Evolutionary conservation across 1,140 invertebrate genomes (phyloP).

Genomic region (Drosophila persimilis): DNA sequence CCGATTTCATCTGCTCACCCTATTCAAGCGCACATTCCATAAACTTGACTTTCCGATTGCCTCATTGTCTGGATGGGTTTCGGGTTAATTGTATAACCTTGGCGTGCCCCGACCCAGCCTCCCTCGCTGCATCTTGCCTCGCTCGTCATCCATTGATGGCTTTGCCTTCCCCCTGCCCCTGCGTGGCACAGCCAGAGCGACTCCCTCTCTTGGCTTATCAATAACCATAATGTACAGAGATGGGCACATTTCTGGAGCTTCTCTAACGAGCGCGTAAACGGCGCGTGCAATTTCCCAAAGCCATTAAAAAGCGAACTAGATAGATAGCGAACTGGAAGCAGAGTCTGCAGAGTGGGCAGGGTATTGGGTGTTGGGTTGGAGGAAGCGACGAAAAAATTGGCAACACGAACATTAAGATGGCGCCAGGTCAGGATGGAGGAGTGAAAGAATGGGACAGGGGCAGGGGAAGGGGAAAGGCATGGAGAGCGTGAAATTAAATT

Average conservation of each 20-base stretch:
- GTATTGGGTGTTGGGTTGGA: too few species aligned
- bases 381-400: slow-evolving; percentile 61
- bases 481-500: slow-evolving; percentile 71
- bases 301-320: slow-evolving; percentile 68
- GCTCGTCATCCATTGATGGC: slow-evolving; percentile 29
- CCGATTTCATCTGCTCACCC: too few species aligned
- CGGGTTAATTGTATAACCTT: slow-evolving; percentile 37
- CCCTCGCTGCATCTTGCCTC: too few species aligned
- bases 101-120: background rate
- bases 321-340: slow-evolving; percentile 16
- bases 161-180: background rate
- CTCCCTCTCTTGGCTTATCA: slow-evolving; percentile 51
- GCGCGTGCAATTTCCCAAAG: slow-evolving; percentile 78
- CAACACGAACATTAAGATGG: slow-evolving; percentile 70
- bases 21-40: background rate
- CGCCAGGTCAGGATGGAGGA: background rate
- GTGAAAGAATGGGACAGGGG: background rate
- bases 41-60: background rate
- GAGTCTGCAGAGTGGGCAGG: background rate
- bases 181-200: background rate
- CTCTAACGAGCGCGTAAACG: slow-evolving; percentile 77
- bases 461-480: background rate
- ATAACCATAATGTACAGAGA: slow-evolving; percentile 71
- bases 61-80: slow-evolving; percentile 27
- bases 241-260: slow-evolving; percentile 46